Base-by-base conservation (phyloP, 37 sponge, comb jelly and placozoan species). In the Haliclona indistincta region DNA sequence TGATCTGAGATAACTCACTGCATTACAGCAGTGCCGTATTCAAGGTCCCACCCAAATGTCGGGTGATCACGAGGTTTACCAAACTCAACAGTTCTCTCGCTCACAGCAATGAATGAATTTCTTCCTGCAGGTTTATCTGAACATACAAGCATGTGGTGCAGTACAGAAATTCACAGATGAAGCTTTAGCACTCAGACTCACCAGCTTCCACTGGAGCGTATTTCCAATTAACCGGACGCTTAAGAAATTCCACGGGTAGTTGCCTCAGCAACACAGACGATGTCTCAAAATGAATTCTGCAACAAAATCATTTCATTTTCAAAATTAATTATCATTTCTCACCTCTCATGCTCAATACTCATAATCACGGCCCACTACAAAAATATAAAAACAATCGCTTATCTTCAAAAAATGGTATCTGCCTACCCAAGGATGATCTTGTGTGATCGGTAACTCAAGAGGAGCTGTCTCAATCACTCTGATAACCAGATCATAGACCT, bases 21-120 rank as follows among this genome's bases (percentile, higher is more conserved):
- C 45, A 94, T 45, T 47, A 70, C 68, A 10, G n/a, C 63, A 11
- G 42, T 51, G 47, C 95, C 95, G 60, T 90, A 94, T 43, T 94
- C 95, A 66, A 87, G 90, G 74, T 94, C 95, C 95, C 95, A 94
- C 56, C 95, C 95, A 63, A 74, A 94, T 28, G 92, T 83, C 0
- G 95, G 95, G 62, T 90, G 90, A 56, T 86, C 79, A 11, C 15
- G 23, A 3, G 95, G 91, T 51, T 94, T 94, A 19, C 95, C 95
- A 42, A 94, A 29, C 10, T 34, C 63, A 40, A 88, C 85, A 38
- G 44, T 68, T 1, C 88, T 75, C 29, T 37, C 66, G 6, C 81
- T 78, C 20, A 94, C 88, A n/a, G 4, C 56, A 29, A 94, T 63
- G 41, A 90, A 84, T 30, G 53, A 66, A 79, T 94, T 94, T 4